A percentile compares a stretch with the other conserved stretches of the same genome.
Conservation (phyloP, 2,888 invertebrate genomes). For the Drosophila parthenogenetica region DNA sequence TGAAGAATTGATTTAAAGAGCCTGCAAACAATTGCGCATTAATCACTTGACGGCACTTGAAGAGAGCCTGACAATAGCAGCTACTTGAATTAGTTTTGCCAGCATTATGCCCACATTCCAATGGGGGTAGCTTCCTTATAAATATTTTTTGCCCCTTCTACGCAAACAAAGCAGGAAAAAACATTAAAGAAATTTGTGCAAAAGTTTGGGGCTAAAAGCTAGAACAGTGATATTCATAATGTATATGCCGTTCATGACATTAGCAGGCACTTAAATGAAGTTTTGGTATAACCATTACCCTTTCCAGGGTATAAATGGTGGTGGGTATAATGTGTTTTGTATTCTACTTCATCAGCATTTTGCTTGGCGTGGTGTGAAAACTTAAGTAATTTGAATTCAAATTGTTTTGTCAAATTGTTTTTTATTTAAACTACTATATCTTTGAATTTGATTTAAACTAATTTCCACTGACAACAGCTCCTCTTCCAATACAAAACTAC, state of each 20-base stretch:
- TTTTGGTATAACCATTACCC: not conserved
- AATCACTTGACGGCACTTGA: constrained; percentile 51
- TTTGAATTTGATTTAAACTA: too few species aligned
- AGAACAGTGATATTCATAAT: constrained; percentile 4
- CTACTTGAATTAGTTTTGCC: constrained; percentile 15
- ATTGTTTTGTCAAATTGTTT: too few species aligned
- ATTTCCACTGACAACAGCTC: too few species aligned
- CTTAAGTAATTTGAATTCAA: too few species aligned
- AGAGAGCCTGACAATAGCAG: constrained; percentile 38
- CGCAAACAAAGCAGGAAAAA: not conserved
- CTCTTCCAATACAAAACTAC: too few species aligned
- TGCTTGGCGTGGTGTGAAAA: too few species aligned
- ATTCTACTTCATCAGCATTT: not conserved
- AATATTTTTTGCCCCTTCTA: not conserved
- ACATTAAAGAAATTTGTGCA: not conserved
- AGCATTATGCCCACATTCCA: not conserved
- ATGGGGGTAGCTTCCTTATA: not conserved
- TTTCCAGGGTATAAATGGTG: not conserved
- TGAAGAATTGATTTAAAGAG: constrained; percentile 59
- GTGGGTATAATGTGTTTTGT: not conserved
- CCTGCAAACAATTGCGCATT: constrained; percentile 74
- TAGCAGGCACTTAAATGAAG: constrained; percentile 1
- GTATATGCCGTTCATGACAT: constrained; percentile 7
- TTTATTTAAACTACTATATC: too few species aligned
- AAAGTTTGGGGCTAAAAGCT: not conserved